A percentile compares a stretch with the other conserved stretches of the same genome.
Conservation (phyloP, 2,113 vertebrate genomes). For the Neotragus moschatus region DNA sequence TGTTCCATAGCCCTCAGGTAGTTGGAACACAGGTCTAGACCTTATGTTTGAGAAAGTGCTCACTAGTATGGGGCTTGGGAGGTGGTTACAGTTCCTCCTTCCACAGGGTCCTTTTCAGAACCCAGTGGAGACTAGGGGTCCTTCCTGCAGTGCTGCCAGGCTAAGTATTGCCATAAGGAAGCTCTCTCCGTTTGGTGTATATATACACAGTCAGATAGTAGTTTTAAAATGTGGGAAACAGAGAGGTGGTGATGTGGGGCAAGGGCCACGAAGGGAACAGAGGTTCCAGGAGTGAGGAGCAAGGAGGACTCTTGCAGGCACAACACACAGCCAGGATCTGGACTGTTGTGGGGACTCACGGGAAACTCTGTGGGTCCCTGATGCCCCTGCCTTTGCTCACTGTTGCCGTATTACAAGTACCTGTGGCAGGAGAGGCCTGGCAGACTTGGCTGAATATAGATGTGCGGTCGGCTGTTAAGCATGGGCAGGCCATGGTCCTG, state of each 20-base stretch:
- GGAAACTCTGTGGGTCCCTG: neutral
- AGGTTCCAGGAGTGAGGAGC: neutral
- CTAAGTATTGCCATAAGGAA: fast-evolving
- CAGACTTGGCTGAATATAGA: neutral
- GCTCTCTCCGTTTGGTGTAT: too few species aligned
- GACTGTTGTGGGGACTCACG: too few species aligned
- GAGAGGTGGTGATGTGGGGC: neutral
- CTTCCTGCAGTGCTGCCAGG: fast-evolving
- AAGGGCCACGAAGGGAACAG: fast-evolving
- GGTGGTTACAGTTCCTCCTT: neutral
- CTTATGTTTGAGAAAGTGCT: neutral
- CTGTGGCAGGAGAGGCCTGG: neutral
- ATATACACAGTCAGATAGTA: neutral
- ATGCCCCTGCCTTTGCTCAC: neutral
- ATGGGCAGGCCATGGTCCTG: fast-evolving
- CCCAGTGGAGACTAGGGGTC: fast-evolving
- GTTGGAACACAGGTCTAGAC: neutral
- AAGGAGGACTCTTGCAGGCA: neutral
- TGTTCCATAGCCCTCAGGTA: neutral
- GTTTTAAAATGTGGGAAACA: neutral
- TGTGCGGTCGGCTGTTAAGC: fast-evolving
- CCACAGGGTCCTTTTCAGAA: fast-evolving
- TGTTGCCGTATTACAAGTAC: neutral
- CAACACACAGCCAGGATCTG: fast-evolving
- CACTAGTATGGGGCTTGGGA: too few species aligned